These are phyloP conservation scores for Drosophila varians DNA, from an alignment of 1,140 invertebrate genomes.

Conservation along the genomic window DNA sequence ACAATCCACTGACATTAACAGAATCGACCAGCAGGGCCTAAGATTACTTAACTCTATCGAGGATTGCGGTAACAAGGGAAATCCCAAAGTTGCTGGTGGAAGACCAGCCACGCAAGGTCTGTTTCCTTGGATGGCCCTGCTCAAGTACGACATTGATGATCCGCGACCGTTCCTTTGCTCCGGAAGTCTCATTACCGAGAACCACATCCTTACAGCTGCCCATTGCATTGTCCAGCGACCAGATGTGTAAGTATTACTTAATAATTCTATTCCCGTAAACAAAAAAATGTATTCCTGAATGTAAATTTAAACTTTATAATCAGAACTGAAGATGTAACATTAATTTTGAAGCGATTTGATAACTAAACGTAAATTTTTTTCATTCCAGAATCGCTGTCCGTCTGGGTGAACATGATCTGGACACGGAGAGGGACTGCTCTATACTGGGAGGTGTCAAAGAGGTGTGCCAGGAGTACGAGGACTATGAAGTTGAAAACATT, in stretches of 20 bases:
- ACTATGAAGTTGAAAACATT: conserved; percentile 85
- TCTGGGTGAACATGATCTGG: conserved; percentile 87
- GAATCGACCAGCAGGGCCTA: conserved; percentile 39
- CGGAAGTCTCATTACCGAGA: conserved; percentile 84
- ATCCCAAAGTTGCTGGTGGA: conserved; percentile 75
- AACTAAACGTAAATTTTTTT: not conserved
- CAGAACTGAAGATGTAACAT: too few species aligned
- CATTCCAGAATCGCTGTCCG: conserved; percentile 84
- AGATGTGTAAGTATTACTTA: conserved; percentile 62
- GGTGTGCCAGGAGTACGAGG: conserved; percentile 84
- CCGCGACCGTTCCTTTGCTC: conserved; percentile 71
- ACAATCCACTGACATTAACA: not conserved
- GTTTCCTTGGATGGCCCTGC: conserved; percentile 85
- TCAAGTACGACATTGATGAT: conserved; percentile 77
- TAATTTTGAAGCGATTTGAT: too few species aligned
- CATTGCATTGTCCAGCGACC: conserved; percentile 59
- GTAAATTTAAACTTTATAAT: too few species aligned
- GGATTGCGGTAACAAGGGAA: conserved; percentile 69
- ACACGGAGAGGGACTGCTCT: conserved; percentile 85
- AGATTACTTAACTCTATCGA: conserved; percentile 35
- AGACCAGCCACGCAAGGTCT: conserved; percentile 80
- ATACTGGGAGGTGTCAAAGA: conserved; percentile 17
- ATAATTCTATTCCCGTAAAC: not conserved
- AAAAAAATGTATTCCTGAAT: too few species aligned
- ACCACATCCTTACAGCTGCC: conserved; percentile 88